Percentiles rank a stretch among this genome's conserved stretches.
These are phyloP conservation scores for Tinea semifulvella DNA, from an alignment of 2,888 invertebrate genomes.

Conservation along the genomic window DNA sequence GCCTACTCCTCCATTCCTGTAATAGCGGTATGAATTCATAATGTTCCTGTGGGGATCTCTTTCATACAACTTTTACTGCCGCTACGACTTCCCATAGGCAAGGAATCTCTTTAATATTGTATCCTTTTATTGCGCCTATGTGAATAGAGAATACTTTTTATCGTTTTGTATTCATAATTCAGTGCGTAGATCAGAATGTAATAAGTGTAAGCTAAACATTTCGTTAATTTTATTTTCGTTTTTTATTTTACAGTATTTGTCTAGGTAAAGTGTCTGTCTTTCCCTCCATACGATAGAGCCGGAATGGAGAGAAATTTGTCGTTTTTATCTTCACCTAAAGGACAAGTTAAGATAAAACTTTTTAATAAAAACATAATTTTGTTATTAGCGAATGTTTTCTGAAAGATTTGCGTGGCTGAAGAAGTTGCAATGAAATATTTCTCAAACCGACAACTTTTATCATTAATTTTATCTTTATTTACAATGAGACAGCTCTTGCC, in stretches of 20 bases:
- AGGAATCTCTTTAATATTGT: constrained; percentile 6
- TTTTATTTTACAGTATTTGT: no score
- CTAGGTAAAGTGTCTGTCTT: no score
- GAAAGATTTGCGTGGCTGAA: no score
- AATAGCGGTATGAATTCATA: constrained; percentile 40
- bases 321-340: no score
- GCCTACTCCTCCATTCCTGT: constrained; percentile 30
- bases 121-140: constrained; percentile 1
- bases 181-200: no score
- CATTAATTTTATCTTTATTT: constrained; percentile 13
- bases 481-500: constrained; percentile 2
- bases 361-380: no score
- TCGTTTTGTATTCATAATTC: not conserved
- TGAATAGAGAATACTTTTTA: not conserved
- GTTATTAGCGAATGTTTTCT: no score
- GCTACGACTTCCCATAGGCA: constrained; percentile 7
- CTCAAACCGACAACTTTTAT: constrained; percentile 1
- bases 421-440: not conserved
- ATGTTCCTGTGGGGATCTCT: constrained; percentile 24
- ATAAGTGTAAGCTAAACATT: no score
- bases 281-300: no score
- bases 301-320: no score
- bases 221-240: no score
- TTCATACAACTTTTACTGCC: constrained; percentile 10
- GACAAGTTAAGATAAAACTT: no score